A percentile compares a stretch with the other conserved stretches of the same genome.
phyloP scores from a whole-genome alignment of 92 coral and sea anemone species.

The Palythoa heliodiscus region DNA sequence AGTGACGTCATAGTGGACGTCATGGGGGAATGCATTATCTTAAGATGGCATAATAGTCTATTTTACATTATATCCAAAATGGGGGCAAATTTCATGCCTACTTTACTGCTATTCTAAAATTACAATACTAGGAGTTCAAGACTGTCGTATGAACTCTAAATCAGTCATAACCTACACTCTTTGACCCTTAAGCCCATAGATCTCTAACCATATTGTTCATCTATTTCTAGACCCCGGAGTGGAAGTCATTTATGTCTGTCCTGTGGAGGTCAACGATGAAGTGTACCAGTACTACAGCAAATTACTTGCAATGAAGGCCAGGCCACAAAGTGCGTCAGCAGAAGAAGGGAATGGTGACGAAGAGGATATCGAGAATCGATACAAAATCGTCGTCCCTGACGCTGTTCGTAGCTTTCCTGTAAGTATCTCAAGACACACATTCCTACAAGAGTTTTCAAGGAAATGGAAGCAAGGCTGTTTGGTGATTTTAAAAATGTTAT shows the following conservation, averaged over 20 bases:
- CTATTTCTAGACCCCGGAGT: conserved; percentile 77
- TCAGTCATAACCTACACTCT: background rate
- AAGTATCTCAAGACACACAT: conserved; percentile 20
- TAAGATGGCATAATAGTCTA: too few species aligned
- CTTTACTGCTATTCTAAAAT: too few species aligned
- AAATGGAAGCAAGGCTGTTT: too few species aligned
- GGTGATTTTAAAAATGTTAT: too few species aligned
- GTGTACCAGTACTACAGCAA: conserved; percentile 97
- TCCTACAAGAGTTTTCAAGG: too few species aligned
- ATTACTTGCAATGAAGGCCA: conserved; percentile 92
- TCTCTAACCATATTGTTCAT: background rate
- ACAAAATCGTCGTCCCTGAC: conserved; percentile 94
- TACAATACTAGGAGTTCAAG: too few species aligned
- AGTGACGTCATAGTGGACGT: too few species aligned
- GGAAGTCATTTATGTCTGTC: conserved; percentile 90
- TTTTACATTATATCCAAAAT: too few species aligned
- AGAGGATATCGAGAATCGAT: conserved; percentile 85
- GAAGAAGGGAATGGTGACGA: conserved; percentile 51
- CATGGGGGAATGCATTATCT: too few species aligned
- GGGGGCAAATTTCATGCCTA: too few species aligned
- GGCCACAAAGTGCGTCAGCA: conserved; percentile 51
- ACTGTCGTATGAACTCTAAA: too few species aligned
- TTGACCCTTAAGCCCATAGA: background rate
- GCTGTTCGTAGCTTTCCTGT: conserved; percentile 96
- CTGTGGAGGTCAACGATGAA: conserved; percentile 93